phyloP scores from a whole-genome alignment of 2,113 vertebrate species.

The Hirundichthys speculiger region DNA sequence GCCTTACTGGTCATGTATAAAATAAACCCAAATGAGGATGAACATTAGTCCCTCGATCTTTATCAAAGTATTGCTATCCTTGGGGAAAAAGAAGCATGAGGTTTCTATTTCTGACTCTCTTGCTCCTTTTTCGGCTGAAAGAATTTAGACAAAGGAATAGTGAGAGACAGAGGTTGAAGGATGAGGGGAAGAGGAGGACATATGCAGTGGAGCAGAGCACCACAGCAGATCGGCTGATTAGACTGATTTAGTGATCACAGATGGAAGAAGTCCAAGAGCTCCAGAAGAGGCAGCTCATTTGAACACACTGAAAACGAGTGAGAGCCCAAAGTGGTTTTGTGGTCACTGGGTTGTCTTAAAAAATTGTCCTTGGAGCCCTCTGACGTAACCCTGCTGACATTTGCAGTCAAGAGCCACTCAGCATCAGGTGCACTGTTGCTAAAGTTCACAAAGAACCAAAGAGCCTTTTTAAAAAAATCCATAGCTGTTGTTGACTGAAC shows the following conservation, averaged over 20 bases:
- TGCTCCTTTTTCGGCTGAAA: constrained; percentile 2
- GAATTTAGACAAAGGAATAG: constrained; percentile 35
- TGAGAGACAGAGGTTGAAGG: constrained; percentile 12
- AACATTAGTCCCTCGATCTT: constrained; percentile 24
- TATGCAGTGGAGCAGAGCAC: constrained; percentile 49
- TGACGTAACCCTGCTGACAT: constrained; percentile 42
- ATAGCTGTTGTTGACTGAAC: constrained; percentile 11
- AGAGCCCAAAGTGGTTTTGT: constrained; percentile 23
- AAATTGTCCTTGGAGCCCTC: constrained; percentile 65
- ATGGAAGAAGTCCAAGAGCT: constrained; percentile 61
- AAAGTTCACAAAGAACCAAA: constrained; percentile 32
- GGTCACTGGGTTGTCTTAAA: constrained; percentile 32
- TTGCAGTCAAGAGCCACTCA: constrained; percentile 32
- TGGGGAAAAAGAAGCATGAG: constrained; percentile 14
- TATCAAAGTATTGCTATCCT: constrained; percentile 30
- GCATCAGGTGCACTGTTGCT: constrained; percentile 31
- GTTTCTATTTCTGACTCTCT: constrained; percentile 40
- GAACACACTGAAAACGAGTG: constrained; percentile 50
- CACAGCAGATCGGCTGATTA: constrained; percentile 67
- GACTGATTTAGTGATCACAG: constrained; percentile 73
- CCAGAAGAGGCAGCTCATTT: constrained; percentile 70
- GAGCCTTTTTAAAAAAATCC: constrained; percentile 17
- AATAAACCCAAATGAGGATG: constrained; percentile 30
- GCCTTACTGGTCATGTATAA: accelerated
- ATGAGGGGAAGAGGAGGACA: constrained; percentile 2